These are phyloP conservation scores for Clanis bilineata DNA, from an alignment of 2,888 invertebrate species.

Conservation along the genomic window DNA sequence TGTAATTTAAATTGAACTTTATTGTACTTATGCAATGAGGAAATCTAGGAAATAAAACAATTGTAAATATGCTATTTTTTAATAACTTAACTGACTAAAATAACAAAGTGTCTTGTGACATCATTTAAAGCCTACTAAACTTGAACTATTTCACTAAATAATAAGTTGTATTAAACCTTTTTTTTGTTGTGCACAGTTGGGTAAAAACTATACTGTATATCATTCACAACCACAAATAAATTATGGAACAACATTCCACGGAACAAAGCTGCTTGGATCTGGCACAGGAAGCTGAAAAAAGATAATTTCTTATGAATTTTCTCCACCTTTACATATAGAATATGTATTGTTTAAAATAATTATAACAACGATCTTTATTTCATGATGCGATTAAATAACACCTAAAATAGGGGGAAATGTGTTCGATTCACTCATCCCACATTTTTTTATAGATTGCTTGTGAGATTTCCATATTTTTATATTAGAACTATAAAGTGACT, in stretches of 20 bases:
- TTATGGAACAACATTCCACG: constrained; percentile 86
- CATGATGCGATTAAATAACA: no score
- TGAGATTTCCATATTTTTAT: no score
- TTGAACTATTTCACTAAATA: no score
- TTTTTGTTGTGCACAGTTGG: constrained; percentile 12
- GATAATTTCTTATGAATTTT: constrained; percentile 7
- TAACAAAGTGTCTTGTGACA: neutral
- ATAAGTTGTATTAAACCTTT: neutral
- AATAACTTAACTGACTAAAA: neutral
- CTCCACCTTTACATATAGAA: no score
- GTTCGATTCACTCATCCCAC: no score
- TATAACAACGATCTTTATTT: no score
- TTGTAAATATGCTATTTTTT: neutral
- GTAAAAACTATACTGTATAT: constrained; percentile 10
- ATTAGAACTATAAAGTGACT: no score
- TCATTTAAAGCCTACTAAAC: neutral
- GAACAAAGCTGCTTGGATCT: constrained; percentile 78
- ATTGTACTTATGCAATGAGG: neutral
- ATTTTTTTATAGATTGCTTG: no score
- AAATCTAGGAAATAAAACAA: neutral
- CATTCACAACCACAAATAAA: constrained; percentile 1
- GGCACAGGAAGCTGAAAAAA: constrained; percentile 81
- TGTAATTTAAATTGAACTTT: neutral
- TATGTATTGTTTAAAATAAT: no score
- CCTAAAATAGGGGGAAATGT: no score